phyloP scores from a whole-genome alignment of 1,140 invertebrate genomes.

The Drosophila tropicalis region DNA sequence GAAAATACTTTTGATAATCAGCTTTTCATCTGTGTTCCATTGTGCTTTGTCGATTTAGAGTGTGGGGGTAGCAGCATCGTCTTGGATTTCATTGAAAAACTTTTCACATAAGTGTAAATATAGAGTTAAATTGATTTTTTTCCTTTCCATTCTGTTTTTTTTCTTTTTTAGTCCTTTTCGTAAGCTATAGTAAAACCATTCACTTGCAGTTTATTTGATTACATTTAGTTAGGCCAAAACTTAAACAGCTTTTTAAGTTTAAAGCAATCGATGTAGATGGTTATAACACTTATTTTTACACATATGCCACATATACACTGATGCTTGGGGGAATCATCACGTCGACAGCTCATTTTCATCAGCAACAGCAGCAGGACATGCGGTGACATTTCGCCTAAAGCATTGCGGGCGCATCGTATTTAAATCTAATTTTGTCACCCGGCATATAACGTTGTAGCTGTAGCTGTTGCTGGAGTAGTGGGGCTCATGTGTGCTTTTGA shows the following conservation, averaged over 20 bases:
- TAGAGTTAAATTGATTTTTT: constrained; percentile 68
- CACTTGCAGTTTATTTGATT: constrained; percentile 17
- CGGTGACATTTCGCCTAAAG: constrained; percentile 68
- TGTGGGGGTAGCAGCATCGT: constrained; percentile 14
- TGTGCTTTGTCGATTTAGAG: constrained; percentile 22
- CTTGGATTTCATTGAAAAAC: constrained; percentile 67
- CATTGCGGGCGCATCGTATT: constrained; percentile 64
- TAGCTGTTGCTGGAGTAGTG: constrained; percentile 4
- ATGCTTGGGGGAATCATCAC: constrained; percentile 8
- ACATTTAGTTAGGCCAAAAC: constrained; percentile 2
- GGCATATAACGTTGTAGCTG: constrained; percentile 55
- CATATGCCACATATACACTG: neutral
- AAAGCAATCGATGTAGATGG: neutral
- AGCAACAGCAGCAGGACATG: constrained; percentile 64
- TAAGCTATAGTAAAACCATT: neutral
- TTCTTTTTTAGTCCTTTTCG: neutral
- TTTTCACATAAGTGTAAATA: constrained; percentile 69
- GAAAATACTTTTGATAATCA: neutral
- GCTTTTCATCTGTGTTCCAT: constrained; percentile 21
- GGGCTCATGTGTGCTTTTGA: constrained; percentile 50
- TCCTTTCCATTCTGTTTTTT: neutral
- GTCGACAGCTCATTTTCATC: constrained; percentile 68
- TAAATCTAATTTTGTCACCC: constrained; percentile 81
- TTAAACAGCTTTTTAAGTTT: neutral
- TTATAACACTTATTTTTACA: neutral